Evolutionary conservation across 2,888 invertebrate species (phyloP).

Genomic region (Craniophora ligustri): DNA sequence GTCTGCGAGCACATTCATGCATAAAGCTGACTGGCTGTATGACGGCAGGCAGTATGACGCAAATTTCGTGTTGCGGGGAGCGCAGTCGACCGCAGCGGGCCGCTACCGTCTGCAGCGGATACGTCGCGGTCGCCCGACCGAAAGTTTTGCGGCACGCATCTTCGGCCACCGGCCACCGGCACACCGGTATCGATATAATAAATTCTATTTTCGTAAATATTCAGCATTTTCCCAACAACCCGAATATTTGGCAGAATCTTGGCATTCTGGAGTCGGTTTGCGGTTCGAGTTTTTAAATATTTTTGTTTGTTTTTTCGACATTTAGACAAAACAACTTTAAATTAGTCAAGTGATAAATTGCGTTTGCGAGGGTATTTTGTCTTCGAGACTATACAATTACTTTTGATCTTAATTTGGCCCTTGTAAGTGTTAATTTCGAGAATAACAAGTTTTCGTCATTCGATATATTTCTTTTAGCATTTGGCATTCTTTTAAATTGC

Average conservation of each 20-base stretch:
- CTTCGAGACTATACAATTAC: slow-evolving; percentile 25
- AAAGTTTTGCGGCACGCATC: slow-evolving; percentile 59
- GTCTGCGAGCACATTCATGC: slow-evolving; percentile 42
- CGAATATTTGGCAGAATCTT: slow-evolving; percentile 58
- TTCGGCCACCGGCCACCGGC: slow-evolving; percentile 49
- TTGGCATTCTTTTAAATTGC: slow-evolving; percentile 7
- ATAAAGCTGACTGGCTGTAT: slow-evolving; percentile 41
- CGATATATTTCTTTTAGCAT: slow-evolving; percentile 26
- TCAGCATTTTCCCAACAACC: slow-evolving; percentile 39
- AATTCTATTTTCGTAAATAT: slow-evolving; percentile 55
- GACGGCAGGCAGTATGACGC: slow-evolving; percentile 47
- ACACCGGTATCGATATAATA: slow-evolving; percentile 48
- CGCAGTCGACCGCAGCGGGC: slow-evolving; percentile 48
- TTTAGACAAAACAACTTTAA: slow-evolving; percentile 54
- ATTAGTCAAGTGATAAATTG: slow-evolving; percentile 48
- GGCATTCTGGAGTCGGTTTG: slow-evolving; percentile 50
- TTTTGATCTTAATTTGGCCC: slow-evolving; percentile 39
- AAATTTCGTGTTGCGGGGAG: slow-evolving; percentile 45
- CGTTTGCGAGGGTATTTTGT: slow-evolving; percentile 36
- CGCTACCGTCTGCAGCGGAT: slow-evolving; percentile 53
- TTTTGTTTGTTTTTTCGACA: slow-evolving; percentile 41
- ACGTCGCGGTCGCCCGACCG: slow-evolving; percentile 49
- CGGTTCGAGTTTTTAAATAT: slow-evolving; percentile 26
- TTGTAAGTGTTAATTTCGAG: slow-evolving; percentile 34
- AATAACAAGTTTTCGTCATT: slow-evolving; percentile 31